Evolutionary conservation across 2,888 invertebrate species (phyloP).

Genomic region (Sminthurinus aureus): DNA sequence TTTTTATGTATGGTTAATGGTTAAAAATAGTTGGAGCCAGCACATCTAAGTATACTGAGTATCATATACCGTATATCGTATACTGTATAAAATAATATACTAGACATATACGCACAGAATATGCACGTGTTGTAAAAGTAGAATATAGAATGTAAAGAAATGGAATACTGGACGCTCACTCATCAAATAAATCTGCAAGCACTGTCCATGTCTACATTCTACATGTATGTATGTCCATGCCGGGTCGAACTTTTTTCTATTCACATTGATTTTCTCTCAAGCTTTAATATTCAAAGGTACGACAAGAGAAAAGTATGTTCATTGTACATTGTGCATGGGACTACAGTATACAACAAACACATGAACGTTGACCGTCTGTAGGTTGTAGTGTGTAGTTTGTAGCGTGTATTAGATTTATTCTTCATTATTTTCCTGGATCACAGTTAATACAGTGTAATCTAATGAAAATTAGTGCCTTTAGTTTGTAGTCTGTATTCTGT

Average conservation of each 20-base stretch:
- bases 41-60: background rate
- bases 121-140: too few relatives aligned
- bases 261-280: conserved; percentile 30
- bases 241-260: conserved; percentile 7
- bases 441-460: too few relatives aligned
- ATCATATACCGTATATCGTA: background rate
- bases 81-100: too few relatives aligned
- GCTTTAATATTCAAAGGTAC: background rate
- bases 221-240: background rate
- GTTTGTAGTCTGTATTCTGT: too few relatives aligned
- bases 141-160: background rate
- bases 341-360: background rate
- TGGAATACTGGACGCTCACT: background rate
- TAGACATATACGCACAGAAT: too few relatives aligned
- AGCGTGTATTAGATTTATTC: too few relatives aligned
- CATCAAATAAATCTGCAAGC: conserved; percentile 39
- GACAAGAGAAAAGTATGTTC: background rate
- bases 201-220: conserved; percentile 19
- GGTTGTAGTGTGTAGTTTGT: too few relatives aligned
- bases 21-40: too few relatives aligned
- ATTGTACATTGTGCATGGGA: too few relatives aligned
- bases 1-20: background rate
- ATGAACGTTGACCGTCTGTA: background rate
- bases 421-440: too few relatives aligned
- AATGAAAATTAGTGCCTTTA: too few relatives aligned